Evolutionary conservation across 2,113 vertebrate species (phyloP).

Genomic region (Verasper variegatus): DNA sequence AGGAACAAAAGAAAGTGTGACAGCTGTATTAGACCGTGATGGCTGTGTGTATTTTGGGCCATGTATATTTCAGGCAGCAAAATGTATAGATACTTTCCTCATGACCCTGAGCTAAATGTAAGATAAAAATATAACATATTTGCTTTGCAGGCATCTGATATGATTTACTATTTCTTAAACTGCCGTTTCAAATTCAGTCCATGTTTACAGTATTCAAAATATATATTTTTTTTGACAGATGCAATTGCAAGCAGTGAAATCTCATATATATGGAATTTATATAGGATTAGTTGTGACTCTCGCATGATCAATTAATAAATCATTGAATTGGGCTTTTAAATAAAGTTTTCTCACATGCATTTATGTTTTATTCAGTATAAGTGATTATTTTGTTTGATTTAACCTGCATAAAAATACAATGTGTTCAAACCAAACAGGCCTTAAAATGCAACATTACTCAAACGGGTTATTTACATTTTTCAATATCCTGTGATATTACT

Average conservation of each 20-base stretch:
- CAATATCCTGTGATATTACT: not conserved
- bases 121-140: not conserved
- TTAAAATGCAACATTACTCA: too few relatives aligned
- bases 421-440: not conserved
- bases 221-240: too few relatives aligned
- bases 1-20: conserved; percentile 27
- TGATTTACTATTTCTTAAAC: not conserved
- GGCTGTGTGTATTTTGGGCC: conserved; percentile 17
- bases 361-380: not conserved
- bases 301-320: not conserved
- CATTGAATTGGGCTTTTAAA: too few relatives aligned
- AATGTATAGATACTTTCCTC: not conserved
- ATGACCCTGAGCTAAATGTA: not conserved
- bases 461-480: not conserved
- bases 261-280: not conserved
- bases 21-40: not conserved
- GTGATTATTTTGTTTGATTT: not conserved
- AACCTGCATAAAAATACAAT: not conserved
- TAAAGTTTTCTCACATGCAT: too few relatives aligned
- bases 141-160: not conserved
- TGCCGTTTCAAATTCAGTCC: too few relatives aligned
- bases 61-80: conserved; percentile 11
- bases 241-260: not conserved
- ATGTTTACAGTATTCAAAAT: too few relatives aligned
- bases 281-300: not conserved